Base-by-base conservation (phyloP, 2,888 invertebrate genomes). In the Eustalomyia histrio region DNA sequence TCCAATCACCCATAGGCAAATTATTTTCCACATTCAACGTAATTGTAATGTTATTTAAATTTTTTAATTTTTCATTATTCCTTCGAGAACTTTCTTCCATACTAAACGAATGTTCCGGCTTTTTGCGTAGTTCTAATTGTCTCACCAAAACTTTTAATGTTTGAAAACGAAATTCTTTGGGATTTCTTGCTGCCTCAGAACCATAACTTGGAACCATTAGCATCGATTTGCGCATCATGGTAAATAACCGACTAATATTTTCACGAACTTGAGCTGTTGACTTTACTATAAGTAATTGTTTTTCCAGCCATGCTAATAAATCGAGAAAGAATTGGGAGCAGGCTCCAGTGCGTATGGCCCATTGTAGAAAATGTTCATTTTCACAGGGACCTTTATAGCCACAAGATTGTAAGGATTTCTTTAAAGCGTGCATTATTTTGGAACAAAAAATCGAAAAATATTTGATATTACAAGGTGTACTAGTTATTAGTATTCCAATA, bases 271-370 rank as follows among this genome's bases (percentile, higher is more conserved):
- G 61, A 1, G 52, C 12, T 1, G 78, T 75, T n/a, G 63, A 55
- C 6, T 39, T 60, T 6, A 74, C 24, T 10, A 35, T 21, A 5
- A 0, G 55, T 9, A 83, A 50, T 33, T 80, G 64, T 1, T 10
- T 5, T 16, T 83, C 83, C 53, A 84, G 50, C 80, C 83, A 84
- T 9, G 10, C 14, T 1, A 84, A 8, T 29, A 84, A 75, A 14
- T 83, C 83, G n/a, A 71, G 63, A n/a, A 79, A 84, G 74, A 75
- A 83, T n/a, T 78, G 61, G 1, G 84, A 83, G 68, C 83, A 80
- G 2, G 81, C 81, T 24, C 84, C 84, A 8, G 83, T 78, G 0
- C 84, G 65, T 33, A 84, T 29, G 0, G 81, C 79, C 83, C 83
- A 84, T 1, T 16, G 53, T 0, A 84, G 76, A 14, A 72, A 29